These are phyloP conservation scores for Artibeus lituratus DNA, from an alignment of 2,797 vertebrate species.

Conservation along the genomic window DNA sequence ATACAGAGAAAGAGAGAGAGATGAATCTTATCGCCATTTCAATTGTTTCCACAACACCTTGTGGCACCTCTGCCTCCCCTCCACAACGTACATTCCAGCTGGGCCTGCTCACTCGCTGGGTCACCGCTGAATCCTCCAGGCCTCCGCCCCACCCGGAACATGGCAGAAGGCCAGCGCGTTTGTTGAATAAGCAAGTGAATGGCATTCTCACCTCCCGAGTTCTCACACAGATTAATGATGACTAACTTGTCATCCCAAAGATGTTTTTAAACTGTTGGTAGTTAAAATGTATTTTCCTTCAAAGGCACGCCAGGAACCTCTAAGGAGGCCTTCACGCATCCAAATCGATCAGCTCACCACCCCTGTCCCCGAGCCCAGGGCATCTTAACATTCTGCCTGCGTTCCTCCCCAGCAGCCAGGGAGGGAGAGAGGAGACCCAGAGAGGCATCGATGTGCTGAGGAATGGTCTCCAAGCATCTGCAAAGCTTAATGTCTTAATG, in stretches of 20 bases:
- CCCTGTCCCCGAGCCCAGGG: not conserved
- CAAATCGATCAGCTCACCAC: not conserved
- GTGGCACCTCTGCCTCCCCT: not conserved
- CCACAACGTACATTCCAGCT: not conserved
- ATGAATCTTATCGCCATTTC: not conserved
- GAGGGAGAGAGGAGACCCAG: not conserved
- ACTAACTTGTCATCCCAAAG: not conserved
- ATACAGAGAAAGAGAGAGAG: not conserved
- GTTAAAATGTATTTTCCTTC: constrained; percentile 31
- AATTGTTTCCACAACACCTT: not conserved
- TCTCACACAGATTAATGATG: not conserved
- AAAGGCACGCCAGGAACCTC: not conserved
- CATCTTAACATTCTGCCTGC: not conserved
- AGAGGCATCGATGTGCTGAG: not conserved
- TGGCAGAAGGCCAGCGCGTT: not conserved
- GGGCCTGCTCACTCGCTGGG: not conserved
- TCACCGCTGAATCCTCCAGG: not conserved
- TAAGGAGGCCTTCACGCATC: not conserved
- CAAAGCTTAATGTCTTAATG: not conserved
- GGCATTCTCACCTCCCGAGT: not conserved
- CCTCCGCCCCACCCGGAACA: not conserved
- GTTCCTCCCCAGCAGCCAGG: not conserved
- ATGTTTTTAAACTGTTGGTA: not conserved
- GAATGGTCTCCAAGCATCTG: not conserved
- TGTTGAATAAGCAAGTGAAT: not conserved